These are phyloP conservation scores for Pithys albifrons DNA, from an alignment of 2,113 vertebrate genomes.

Conservation along the genomic window DNA sequence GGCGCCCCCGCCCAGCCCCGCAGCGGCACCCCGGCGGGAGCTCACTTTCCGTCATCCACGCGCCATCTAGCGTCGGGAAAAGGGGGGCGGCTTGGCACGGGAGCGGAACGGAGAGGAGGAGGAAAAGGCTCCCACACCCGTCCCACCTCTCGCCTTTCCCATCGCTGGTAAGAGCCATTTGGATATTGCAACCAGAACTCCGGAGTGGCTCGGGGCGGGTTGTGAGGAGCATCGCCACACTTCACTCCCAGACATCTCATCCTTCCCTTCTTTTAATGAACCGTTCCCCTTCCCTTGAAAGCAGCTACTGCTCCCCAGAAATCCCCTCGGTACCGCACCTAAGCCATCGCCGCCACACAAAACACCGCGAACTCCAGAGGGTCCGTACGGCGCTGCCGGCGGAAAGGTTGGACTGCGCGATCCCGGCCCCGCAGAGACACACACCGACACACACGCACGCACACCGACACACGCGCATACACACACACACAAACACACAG, in stretches of 20 bases:
- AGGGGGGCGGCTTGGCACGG: not conserved
- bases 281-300: not conserved
- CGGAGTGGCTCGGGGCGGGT: not conserved
- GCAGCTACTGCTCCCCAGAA: not conserved
- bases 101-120: not conserved
- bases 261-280: not conserved
- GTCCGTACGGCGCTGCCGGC: not conserved
- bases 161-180: slow-evolving; percentile 36
- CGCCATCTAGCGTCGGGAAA: slow-evolving; percentile 74
- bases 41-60: slow-evolving; percentile 53
- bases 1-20: not conserved
- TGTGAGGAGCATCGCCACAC: not conserved
- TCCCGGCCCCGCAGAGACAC: slow-evolving; percentile 16
- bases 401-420: not conserved
- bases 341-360: not conserved
- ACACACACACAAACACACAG: not conserved
- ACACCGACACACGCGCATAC: not conserved
- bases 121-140: not conserved
- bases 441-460: not conserved
- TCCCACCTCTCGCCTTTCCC: slow-evolving; percentile 15
- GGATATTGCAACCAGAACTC: not conserved
- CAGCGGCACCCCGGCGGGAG: not conserved
- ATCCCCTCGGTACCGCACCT: not conserved
- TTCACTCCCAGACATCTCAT: not conserved
- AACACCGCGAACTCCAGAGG: not conserved